Base-by-base conservation (phyloP, 2,888 invertebrate species). In the Platynereis dumerilii region DNA sequence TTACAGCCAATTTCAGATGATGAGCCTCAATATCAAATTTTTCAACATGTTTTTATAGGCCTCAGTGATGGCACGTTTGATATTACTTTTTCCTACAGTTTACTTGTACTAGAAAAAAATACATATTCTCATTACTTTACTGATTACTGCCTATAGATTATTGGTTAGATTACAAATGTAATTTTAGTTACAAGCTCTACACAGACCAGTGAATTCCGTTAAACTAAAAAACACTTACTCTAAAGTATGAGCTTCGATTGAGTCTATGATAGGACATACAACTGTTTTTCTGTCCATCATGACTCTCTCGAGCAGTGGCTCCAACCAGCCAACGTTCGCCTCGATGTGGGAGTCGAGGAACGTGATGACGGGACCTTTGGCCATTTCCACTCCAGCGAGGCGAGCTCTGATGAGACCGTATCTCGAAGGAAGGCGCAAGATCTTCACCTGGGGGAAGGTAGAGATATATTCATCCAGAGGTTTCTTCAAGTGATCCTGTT, bases 321-420 rank as follows among this genome's bases (percentile, higher is more conserved):
- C 90, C 62, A 95, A 54, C 74, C 71, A 71, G 24, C 74, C 74
- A 20, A 67, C 65, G 39, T 94, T 92, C 82, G 95, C 95, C 85
- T 96, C 97, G 86, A 96, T 96, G 84, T 96, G 96, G 60, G 95
- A 96, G 85, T 97, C 97, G 67, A 97, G 88, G 85, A 94, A 97
- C 39, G 96, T 96, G 69, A 97, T 88, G 0, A 94, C 92, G 0
- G 91, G 90, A 0, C 92, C 93, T n/a, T 88, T 90, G 66, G 93
- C 92, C 72, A 89, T 88, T 71, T 89, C 87, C 26, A 93, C 93
- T 10, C 96, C 96, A 66, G 94, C 86, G 27, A 97, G 87, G 73
- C 96, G 88, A 1, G 96, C 96, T 71, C 96, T 88, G 78, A 97
- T 97, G 69, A 97, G 88, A 29, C 96, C 96, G 84, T 96, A 95